These are phyloP conservation scores for Aleiodes leptofemur DNA, from an alignment of 2,888 invertebrate genomes.

Conservation along the genomic window DNA sequence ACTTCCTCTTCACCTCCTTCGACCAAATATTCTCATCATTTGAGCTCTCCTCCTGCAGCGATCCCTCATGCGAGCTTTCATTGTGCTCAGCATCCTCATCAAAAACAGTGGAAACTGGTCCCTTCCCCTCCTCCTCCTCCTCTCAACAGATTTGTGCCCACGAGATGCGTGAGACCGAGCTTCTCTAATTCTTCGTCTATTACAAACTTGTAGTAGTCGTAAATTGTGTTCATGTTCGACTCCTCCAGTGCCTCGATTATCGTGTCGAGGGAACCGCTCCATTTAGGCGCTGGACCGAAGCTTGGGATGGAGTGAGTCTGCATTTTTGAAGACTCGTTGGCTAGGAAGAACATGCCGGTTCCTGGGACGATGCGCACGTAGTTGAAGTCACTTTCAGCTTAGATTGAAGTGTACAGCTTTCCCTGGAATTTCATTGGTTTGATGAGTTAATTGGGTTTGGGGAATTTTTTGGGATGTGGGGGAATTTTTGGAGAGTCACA, in stretches of 20 bases:
- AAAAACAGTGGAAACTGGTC: conserved; percentile 60
- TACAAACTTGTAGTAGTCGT: conserved; percentile 99
- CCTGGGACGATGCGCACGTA: conserved; percentile 92
- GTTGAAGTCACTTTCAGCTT: conserved; percentile 88
- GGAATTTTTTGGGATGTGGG: too few species aligned
- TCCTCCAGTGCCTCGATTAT: conserved; percentile 98
- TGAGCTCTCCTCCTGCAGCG: conserved; percentile 77
- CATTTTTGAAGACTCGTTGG: conserved; percentile 96
- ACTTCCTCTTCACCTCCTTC: conserved; percentile 87
- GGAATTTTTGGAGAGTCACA: too few species aligned
- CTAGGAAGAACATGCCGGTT: conserved; percentile 94
- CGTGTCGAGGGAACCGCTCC: conserved; percentile 98
- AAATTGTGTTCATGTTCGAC: conserved; percentile 86
- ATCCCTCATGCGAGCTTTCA: conserved; percentile 68
- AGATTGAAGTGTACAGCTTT: conserved; percentile 94
- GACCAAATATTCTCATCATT: conserved; percentile 90
- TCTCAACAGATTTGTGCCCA: conserved; percentile 92
- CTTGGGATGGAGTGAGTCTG: conserved; percentile 95
- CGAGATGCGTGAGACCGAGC: conserved; percentile 91
- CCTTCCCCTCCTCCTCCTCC: conserved; percentile 76
- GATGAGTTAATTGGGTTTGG: too few species aligned
- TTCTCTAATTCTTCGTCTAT: conserved; percentile 93
- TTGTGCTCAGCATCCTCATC: conserved; percentile 76
- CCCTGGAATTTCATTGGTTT: conserved; percentile 79
- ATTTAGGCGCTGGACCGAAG: conserved; percentile 93